Evolutionary conservation across 2,797 vertebrate species (phyloP).

Genomic region (Rachycentron canadum): DNA sequence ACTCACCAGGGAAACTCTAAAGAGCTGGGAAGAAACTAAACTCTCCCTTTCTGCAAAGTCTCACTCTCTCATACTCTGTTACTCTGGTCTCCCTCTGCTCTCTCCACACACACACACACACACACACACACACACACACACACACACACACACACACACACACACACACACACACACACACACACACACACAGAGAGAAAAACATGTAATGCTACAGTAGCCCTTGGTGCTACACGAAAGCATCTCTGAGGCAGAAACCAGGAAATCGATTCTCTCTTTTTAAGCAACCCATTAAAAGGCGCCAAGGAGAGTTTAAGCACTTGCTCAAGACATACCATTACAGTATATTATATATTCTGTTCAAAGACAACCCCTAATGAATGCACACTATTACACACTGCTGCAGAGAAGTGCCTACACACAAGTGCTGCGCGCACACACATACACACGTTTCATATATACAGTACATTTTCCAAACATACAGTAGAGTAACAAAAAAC

Average conservation of each 20-base stretch:
- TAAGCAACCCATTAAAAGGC: slow-evolving; percentile 81
- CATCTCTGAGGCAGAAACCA: slow-evolving; percentile 74
- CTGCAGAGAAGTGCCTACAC: slow-evolving; percentile 5
- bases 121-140: neutral
- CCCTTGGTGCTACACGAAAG: slow-evolving; percentile 65
- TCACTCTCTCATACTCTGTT: slow-evolving; percentile 47
- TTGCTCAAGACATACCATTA: slow-evolving; percentile 79
- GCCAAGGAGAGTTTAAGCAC: slow-evolving; percentile 81
- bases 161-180: slow-evolving; percentile 20
- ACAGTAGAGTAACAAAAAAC: neutral
- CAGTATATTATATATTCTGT: slow-evolving; percentile 60
- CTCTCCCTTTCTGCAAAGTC: slow-evolving; percentile 69
- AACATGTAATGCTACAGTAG: slow-evolving; percentile 53
- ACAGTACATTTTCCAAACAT: slow-evolving; percentile 5
- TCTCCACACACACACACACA: neutral
- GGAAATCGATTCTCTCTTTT: slow-evolving; percentile 85
- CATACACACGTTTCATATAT: neutral
- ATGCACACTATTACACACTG: slow-evolving; percentile 29
- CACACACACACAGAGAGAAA: slow-evolving; percentile 26
- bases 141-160: neutral
- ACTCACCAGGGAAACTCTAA: slow-evolving; percentile 74
- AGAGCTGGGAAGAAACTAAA: slow-evolving; percentile 70
- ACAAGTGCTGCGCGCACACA: neutral
- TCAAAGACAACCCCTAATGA: slow-evolving; percentile 48
- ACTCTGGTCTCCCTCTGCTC: slow-evolving; percentile 24